phyloP scores from a whole-genome alignment of 2,113 vertebrate genomes.

The Chamaea fasciata region DNA sequence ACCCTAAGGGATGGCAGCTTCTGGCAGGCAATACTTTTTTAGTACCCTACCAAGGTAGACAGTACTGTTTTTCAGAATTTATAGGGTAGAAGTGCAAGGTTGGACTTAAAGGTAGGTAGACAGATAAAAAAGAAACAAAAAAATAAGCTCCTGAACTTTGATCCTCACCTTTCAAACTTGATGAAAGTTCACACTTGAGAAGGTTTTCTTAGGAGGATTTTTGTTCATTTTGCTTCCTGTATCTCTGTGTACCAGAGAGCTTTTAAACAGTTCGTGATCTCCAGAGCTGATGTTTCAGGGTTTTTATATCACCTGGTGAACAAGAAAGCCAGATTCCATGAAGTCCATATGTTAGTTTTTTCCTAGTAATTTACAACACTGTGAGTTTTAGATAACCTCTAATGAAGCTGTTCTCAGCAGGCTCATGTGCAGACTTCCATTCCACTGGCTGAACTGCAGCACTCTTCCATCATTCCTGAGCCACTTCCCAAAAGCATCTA shows the following conservation, averaged over 20 bases:
- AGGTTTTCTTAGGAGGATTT: neutral
- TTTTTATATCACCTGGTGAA: neutral
- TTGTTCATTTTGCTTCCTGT: neutral
- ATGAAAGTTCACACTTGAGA: neutral
- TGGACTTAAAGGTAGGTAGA: neutral
- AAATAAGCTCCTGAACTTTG: neutral
- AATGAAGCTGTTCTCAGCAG: neutral
- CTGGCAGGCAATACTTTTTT: neutral
- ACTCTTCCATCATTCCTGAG: neutral
- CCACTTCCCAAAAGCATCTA: neutral
- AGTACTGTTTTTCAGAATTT: neutral
- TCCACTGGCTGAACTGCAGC: neutral
- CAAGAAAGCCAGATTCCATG: neutral
- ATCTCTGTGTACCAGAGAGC: neutral
- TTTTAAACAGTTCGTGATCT: neutral
- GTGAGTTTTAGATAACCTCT: neutral
- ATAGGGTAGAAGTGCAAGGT: neutral
- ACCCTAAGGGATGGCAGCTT: neutral
- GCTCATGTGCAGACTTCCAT: neutral
- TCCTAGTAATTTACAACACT: neutral
- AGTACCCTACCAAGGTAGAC: neutral
- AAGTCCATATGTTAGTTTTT: neutral
- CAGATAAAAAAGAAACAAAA: neutral
- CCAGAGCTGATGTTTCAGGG: neutral
- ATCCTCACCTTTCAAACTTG: neutral